Base-by-base conservation (phyloP, 2,113 vertebrate species). In the Salvelinus fontinalis region DNA sequence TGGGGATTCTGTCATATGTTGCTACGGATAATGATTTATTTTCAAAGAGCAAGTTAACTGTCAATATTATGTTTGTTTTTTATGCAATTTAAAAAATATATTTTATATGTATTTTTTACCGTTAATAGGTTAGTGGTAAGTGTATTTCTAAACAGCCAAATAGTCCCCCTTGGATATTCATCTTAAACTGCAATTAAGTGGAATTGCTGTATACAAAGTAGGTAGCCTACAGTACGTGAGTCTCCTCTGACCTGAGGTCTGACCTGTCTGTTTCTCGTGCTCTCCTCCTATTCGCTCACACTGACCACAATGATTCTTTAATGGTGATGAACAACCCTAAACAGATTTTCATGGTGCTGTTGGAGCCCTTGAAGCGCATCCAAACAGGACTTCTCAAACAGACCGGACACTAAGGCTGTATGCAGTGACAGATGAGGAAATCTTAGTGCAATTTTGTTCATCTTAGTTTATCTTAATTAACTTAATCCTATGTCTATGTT, bases 291-390 rank as follows among this genome's bases (percentile, higher is more conserved):
- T 34, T 65, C 27, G 26, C 69, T 66, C 14, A 75, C 70, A 68
- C 6, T 62, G n/a, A 51, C 9, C 5, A 24, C 57, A 51, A 29
- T 18, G 54, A 54, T 51, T 75, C 74, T 31, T 60, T 64, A 77
- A 78, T 70, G 24, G 67, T 72, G 83, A 83, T 71, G 29, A 69
- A 87, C 62, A 57, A 2, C 70, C 48, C 29, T 20, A 3, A 71
- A 75, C 34, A 20, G 67, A 70, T 26, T 8, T 60, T 51, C 8
- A 2, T 57, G 20, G 48, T 69, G 48, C 68, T 66, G 39, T 66
- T 62, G 48, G 67, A 87, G 86, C 86, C 85, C 77, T 66, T 62
- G 48, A 66, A 88, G 86, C 85, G 84, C 79, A 81, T 85, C 79
- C 70, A n/a, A 22, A 82, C 84, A 89, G 51, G 27, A 75, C 64